Percentiles rank a stretch among this genome's conserved stretches.
Evolutionary conservation across 1,140 invertebrate genomes (phyloP).

Genomic region (Lasioglossum baleicum): DNA sequence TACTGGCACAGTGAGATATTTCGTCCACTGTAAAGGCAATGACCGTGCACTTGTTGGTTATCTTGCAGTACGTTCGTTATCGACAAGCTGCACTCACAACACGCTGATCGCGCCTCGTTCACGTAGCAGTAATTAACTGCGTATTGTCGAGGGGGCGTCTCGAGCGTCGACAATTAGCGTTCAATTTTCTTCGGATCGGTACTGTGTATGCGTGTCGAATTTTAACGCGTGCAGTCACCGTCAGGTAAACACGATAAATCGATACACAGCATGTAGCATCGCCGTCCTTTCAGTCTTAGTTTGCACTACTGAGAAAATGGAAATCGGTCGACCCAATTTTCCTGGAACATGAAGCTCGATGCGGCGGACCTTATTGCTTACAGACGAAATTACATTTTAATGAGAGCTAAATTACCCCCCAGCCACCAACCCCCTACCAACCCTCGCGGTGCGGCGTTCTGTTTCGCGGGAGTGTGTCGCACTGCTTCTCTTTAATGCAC

Average conservation of each 20-base stretch:
- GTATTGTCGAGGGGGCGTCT: neutral
- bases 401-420: conserved; percentile 1
- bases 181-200: neutral
- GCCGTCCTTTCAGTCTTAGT: neutral
- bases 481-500: neutral
- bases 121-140: conserved; percentile 13
- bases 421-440: neutral
- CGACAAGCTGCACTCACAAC: neutral
- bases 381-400: conserved; percentile 13
- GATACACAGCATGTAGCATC: neutral
- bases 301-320: conserved; percentile 25
- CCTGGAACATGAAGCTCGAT: neutral
- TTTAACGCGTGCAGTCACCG: neutral
- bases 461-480: neutral
- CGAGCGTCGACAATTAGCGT: conserved; percentile 19
- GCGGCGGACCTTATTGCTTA: conserved; percentile 7
- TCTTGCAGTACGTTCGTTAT: conserved; percentile 1
- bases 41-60: too few relatives aligned
- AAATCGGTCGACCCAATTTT: conserved; percentile 15
- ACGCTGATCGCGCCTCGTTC: neutral
- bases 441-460: neutral
- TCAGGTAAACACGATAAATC: neutral
- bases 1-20: too few relatives aligned
- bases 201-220: neutral
- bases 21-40: too few relatives aligned